Evolutionary conservation across 2,797 vertebrate species (phyloP), one percentile per base, ranked within the genome.

Genomic region (Argyrosomus regius): DNA sequence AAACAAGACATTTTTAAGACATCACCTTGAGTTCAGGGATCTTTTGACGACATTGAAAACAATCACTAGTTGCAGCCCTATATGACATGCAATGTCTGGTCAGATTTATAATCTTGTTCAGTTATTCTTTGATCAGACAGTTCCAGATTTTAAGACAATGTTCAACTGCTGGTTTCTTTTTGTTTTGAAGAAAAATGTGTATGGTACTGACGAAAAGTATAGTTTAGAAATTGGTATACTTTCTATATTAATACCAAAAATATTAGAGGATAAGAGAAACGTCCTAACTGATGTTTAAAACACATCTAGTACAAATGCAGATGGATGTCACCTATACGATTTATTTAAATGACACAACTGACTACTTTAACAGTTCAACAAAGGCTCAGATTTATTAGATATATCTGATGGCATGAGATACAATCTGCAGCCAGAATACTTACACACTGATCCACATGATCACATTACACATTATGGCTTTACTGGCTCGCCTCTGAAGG

Each of bases 371-470:
- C 35, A 67, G 35, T 18, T 49, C 24, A 26, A 10, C 31, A 52
- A 35, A 58, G 60, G 3, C 1, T n/a, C 9, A 54, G 17, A 50
- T 48, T 39, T 24, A 6, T 3, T 31, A 13, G 41, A 43, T 45
- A 18, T 61, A 24, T 41, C 0, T 63, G 50, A 62, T 45, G 26
- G 22, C 22, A 17, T 28, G 45, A 46, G 60, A 74, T 28, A 54
- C 3, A 26, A 75, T 77, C 73, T 48, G 50, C 41, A 62, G 63
- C 49, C 61, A 64, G 70, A 77, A 83, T 78, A 70, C 60, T 72
- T 56, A 18, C 78, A 81, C 69, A 68, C 48, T 14, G 48, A 78
- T 81, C 60, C 70, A 59, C 24, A 28, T n/a, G 78, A 89, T 83
- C 2, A 0, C 59, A 67, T 84, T 87, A 90, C 78, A 84, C 68